These are phyloP conservation scores for Eunapius fragilis DNA, from an alignment of 37 sponge, comb jelly and placozoan genomes.

Conservation along the genomic window DNA sequence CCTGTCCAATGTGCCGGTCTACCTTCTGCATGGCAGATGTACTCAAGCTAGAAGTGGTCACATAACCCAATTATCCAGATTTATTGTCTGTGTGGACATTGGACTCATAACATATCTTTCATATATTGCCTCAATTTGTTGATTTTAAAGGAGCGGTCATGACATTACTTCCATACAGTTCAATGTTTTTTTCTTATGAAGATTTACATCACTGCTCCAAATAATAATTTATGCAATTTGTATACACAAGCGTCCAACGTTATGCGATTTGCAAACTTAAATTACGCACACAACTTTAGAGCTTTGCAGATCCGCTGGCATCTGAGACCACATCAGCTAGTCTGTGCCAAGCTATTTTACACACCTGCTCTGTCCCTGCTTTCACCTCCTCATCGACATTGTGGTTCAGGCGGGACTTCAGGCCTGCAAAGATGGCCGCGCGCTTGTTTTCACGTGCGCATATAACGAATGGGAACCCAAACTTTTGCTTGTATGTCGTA, in stretches of 20 bases:
- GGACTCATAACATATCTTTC: neutral
- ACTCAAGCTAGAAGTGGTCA: slow-evolving; percentile 18
- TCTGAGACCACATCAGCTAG: slow-evolving; percentile 9
- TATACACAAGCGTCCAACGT: no score
- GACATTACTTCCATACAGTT: no score
- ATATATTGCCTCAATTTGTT: no score
- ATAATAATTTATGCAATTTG: no score
- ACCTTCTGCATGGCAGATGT: slow-evolving; percentile 93
- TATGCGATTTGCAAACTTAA: no score
- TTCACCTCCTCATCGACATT: slow-evolving; percentile 4
- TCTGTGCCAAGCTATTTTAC: slow-evolving; percentile 25
- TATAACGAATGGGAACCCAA: slow-evolving; percentile 35
- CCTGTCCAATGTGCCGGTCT: slow-evolving; percentile 95
- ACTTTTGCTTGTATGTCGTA: slow-evolving; percentile 17
- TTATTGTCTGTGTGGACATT: neutral
- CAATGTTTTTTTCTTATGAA: no score
- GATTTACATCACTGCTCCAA: no score
- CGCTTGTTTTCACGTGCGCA: slow-evolving; percentile 48
- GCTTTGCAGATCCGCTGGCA: neutral
- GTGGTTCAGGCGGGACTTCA: slow-evolving; percentile 4
- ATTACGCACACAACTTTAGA: neutral
- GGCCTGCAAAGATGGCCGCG: slow-evolving; percentile 12
- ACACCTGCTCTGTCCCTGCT: neutral
- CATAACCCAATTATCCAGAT: neutral
- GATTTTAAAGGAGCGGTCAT: no score